These are phyloP conservation scores for Hyalella azteca DNA, from an alignment of 2,888 invertebrate species.

Conservation along the genomic window DNA sequence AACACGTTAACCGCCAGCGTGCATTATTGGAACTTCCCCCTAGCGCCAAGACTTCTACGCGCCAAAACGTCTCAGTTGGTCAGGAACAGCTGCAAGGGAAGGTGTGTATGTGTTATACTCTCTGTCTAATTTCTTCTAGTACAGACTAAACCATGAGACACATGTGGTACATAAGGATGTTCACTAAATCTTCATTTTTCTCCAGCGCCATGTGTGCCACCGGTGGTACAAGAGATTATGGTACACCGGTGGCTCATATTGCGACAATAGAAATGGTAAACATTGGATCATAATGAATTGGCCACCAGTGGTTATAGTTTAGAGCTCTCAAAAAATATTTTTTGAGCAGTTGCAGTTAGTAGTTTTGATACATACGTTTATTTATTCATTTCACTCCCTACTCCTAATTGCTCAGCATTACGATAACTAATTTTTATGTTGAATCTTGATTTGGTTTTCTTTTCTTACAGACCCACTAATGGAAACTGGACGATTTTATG, in stretches of 20 bases:
- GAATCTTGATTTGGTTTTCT: background rate
- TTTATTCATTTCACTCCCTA: background rate
- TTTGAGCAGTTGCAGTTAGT: background rate
- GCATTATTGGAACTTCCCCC: background rate
- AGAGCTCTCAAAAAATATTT: background rate
- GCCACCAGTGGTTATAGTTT: background rate
- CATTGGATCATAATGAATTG: background rate
- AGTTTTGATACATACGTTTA: background rate
- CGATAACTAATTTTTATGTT: background rate
- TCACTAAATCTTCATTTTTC: conserved; percentile 7
- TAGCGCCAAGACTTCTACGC: conserved; percentile 7
- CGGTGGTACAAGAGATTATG: conserved; percentile 7
- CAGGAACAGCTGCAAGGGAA: conserved; percentile 7
- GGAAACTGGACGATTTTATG: conserved; percentile 1
- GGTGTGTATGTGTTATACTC: conserved; percentile 7
- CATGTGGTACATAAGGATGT: conserved; percentile 7
- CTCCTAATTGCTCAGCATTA: background rate
- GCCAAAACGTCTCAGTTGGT: conserved; percentile 3
- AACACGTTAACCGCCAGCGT: background rate
- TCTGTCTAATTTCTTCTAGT: conserved; percentile 3
- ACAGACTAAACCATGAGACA: background rate
- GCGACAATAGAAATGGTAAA: background rate
- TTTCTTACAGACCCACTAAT: background rate
- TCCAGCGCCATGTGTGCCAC: background rate
- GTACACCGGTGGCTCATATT: background rate